phyloP scores from a whole-genome alignment of 23 tunicate genomes.

The Styela clava region DNA sequence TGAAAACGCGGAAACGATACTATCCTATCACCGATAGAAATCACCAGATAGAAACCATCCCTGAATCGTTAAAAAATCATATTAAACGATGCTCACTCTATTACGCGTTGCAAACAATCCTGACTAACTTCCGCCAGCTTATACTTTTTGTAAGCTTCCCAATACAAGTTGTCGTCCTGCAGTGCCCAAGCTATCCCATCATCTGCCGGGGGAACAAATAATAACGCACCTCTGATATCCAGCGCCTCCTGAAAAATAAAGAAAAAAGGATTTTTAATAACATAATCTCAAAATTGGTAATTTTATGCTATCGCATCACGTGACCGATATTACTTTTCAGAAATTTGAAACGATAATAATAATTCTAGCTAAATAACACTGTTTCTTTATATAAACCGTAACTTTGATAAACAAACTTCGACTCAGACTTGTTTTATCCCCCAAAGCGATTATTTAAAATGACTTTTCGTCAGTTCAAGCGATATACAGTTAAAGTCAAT shows the following conservation, averaged over 20 bases:
- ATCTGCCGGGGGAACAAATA: slow-evolving; percentile 66
- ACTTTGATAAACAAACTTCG: background rate
- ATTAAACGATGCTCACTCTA: no score
- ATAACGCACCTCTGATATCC: slow-evolving; percentile 57
- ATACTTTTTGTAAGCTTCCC: slow-evolving; percentile 69
- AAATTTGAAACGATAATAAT: background rate
- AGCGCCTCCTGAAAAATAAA: background rate
- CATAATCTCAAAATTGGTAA: background rate
- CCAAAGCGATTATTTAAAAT: background rate
- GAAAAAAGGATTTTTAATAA: no score
- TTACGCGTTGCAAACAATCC: slow-evolving; percentile 1
- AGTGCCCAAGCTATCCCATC: slow-evolving; percentile 76
- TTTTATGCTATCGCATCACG: background rate
- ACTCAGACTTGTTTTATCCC: background rate
- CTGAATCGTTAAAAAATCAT: no score
- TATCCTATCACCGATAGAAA: no score
- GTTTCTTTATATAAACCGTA: no score
- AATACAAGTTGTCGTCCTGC: slow-evolving; percentile 53
- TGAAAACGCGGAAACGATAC: no score
- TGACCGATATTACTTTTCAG: background rate
- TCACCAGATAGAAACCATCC: no score
- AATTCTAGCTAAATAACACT: no score
- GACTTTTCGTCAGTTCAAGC: no score
- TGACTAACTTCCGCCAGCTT: slow-evolving; percentile 31
- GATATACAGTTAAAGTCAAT: no score